phyloP scores from a whole-genome alignment of 2,888 invertebrate species.

The Belgica antarctica region DNA sequence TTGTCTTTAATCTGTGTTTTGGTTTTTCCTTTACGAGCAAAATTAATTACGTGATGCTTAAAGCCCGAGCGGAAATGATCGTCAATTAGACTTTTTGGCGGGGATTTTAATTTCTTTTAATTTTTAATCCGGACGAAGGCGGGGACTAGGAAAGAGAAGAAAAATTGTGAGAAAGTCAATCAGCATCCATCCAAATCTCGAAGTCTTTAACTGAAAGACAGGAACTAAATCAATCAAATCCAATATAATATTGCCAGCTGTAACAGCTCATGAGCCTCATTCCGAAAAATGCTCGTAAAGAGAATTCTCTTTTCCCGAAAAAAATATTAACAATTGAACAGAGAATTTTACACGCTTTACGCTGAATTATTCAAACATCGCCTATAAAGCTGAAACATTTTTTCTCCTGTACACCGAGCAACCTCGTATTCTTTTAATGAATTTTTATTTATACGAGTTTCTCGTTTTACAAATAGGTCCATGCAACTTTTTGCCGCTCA shows the following conservation, averaged over 20 bases:
- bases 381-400: constrained; percentile 31
- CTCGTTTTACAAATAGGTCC: constrained; percentile 21
- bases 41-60: constrained; percentile 8
- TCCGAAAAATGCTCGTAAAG: constrained; percentile 40
- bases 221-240: constrained; percentile 43
- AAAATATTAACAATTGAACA: constrained; percentile 43
- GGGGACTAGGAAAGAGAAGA: too few species aligned
- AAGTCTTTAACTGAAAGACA: constrained; percentile 7
- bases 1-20: constrained; percentile 24
- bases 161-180: constrained; percentile 43
- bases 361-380: constrained; percentile 42
- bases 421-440: constrained; percentile 28
- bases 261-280: constrained; percentile 9
- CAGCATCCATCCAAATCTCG: constrained; percentile 25
- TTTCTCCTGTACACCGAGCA: constrained; percentile 5
- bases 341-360: constrained; percentile 43
- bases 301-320: constrained; percentile 30
- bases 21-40: background rate
- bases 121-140: constrained; percentile 7
- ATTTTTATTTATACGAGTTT: constrained; percentile 8
- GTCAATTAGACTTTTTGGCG: constrained; percentile 34
- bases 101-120: constrained; percentile 12
- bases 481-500: background rate
- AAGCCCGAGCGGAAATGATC: constrained; percentile 42
- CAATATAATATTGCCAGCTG: constrained; percentile 43